Percentiles rank a stretch among this genome's conserved stretches.
Evolutionary conservation across 2,888 invertebrate species (phyloP).

Genomic region (Lepidocyrtinus sp.): DNA sequence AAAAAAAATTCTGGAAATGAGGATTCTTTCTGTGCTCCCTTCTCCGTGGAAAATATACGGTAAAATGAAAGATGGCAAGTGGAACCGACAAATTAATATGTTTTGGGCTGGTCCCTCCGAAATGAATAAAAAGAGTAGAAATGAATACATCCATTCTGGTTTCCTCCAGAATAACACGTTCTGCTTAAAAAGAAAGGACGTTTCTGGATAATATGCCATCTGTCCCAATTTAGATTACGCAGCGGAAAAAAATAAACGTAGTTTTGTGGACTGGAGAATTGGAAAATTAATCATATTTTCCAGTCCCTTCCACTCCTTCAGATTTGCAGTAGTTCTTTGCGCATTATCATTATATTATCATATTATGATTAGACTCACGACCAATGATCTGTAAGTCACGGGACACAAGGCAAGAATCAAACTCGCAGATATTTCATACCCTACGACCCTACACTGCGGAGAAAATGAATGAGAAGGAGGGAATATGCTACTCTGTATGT

Average conservation of each 20-base stretch:
- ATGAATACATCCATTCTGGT: slow-evolving; percentile 49
- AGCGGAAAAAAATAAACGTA: slow-evolving; percentile 24
- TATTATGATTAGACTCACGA: slow-evolving; percentile 56
- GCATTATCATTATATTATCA: slow-evolving; percentile 43
- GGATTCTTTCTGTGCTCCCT: background rate
- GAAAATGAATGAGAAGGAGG: background rate
- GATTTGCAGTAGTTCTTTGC: background rate
- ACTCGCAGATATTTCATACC: background rate
- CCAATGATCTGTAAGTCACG: slow-evolving; percentile 55
- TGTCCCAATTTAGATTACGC: slow-evolving; percentile 53
- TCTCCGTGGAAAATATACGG: slow-evolving; percentile 24
- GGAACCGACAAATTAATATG: slow-evolving; percentile 52
- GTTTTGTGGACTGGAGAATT: too few species aligned
- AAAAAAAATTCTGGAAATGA: too few species aligned
- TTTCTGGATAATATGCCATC: slow-evolving; percentile 42
- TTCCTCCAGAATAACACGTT: slow-evolving; percentile 11
- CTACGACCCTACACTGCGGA: background rate
- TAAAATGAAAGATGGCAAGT: slow-evolving; percentile 57
- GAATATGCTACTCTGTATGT: slow-evolving; percentile 54
- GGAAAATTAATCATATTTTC: background rate
- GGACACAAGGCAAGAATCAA: slow-evolving; percentile 25
- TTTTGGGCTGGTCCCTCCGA: slow-evolving; percentile 24
- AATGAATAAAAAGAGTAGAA: slow-evolving; percentile 31
- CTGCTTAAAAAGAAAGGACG: background rate
- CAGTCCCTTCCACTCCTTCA: background rate